Conservation (phyloP, 2,113 vertebrate genomes). For the Eupsittula cactorum region DNA sequence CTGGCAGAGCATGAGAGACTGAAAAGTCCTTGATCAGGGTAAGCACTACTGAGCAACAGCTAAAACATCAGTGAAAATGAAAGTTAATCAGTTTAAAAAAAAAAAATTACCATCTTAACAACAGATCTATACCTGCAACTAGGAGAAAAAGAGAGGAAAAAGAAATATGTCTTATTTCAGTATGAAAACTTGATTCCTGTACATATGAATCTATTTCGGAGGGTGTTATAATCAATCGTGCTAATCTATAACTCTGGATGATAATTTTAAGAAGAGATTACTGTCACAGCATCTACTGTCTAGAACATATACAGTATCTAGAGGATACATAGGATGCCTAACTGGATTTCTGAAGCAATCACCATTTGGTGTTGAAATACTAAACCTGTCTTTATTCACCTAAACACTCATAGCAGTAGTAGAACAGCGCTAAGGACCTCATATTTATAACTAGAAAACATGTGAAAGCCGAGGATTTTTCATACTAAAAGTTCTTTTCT, state of each 20-base stretch:
- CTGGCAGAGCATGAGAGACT: background rate
- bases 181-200: background rate
- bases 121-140: background rate
- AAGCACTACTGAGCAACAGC: background rate
- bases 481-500: background rate
- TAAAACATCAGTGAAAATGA: background rate
- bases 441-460: background rate
- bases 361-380: background rate
- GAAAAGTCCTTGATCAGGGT: background rate
- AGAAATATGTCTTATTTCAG: background rate
- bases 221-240: fast-evolving
- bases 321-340: background rate
- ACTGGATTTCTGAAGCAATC: background rate
- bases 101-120: background rate
- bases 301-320: background rate
- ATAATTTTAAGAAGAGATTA: background rate
- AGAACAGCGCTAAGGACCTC: background rate
- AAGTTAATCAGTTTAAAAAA: background rate
- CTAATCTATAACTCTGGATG: background rate
- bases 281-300: background rate
- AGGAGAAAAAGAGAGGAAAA: background rate
- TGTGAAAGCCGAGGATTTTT: background rate
- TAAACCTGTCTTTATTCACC: background rate
- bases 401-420: background rate
- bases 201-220: background rate